phyloP scores from a whole-genome alignment of 2,797 vertebrate genomes.

The Gallinago nigripennis region DNA sequence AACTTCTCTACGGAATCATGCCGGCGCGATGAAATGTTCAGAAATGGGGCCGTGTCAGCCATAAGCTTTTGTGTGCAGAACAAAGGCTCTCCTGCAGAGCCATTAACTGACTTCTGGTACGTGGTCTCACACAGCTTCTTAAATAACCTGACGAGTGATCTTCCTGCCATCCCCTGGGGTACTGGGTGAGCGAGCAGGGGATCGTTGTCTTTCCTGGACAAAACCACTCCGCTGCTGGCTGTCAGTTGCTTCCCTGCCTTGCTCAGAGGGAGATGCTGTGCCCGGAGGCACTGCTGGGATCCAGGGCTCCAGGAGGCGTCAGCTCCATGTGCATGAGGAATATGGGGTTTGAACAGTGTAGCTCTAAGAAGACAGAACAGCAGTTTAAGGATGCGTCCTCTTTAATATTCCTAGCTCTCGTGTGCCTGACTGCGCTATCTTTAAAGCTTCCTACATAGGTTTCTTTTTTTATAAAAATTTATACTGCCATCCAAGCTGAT shows the following conservation, averaged over 20 bases:
- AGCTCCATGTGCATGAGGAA: accelerated
- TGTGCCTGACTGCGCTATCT: constrained; percentile 44
- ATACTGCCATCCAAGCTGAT: background rate
- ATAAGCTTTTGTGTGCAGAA: constrained; percentile 56
- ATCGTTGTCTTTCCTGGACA: background rate
- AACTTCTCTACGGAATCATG: background rate
- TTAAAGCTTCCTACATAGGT: constrained; percentile 52
- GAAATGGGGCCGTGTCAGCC: background rate
- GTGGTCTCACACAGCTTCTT: accelerated
- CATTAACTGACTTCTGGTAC: background rate
- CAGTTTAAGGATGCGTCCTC: background rate
- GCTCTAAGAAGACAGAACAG: background rate
- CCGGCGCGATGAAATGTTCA: background rate
- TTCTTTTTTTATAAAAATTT: constrained; percentile 49
- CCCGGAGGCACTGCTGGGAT: background rate
- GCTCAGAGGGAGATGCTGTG: background rate
- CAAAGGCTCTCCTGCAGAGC: constrained; percentile 23
- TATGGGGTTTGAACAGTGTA: background rate
- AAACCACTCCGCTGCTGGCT: background rate
- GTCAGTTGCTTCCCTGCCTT: background rate
- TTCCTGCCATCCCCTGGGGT: background rate
- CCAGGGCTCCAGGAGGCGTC: accelerated
- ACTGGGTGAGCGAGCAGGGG: background rate
- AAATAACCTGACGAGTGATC: background rate
- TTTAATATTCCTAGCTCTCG: constrained; percentile 2